Conservation (phyloP, 2,888 invertebrate genomes). For the Phyllotreta cruciferae region DNA sequence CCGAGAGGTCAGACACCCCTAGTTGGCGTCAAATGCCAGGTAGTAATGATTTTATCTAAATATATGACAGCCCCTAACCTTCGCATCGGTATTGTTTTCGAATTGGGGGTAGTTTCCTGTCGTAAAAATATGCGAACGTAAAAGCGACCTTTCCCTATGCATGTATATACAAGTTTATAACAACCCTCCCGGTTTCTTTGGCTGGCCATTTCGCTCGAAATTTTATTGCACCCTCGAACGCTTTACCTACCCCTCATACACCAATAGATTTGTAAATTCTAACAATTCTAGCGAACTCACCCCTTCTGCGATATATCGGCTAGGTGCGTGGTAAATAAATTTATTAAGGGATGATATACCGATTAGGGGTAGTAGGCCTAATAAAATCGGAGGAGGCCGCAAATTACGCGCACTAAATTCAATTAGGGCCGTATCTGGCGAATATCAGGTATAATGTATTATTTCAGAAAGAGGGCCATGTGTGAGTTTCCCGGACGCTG, state of each 20-base stretch:
- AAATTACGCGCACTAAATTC: constrained; percentile 59
- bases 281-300: not conserved
- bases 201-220: too few relatives aligned
- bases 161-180: too few relatives aligned
- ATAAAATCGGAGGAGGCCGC: constrained; percentile 56
- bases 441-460: constrained; percentile 59
- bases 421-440: constrained; percentile 59
- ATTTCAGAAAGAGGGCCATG: too few relatives aligned
- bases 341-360: constrained; percentile 48
- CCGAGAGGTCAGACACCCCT: constrained; percentile 31
- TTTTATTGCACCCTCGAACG: not conserved
- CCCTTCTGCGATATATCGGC: constrained; percentile 19
- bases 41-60: constrained; percentile 40
- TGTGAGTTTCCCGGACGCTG: too few relatives aligned
- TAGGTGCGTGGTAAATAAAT: constrained; percentile 45
- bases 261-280: not conserved
- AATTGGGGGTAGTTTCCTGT: constrained; percentile 40
- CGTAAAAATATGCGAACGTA: constrained; percentile 41
- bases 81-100: constrained; percentile 40
- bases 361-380: constrained; percentile 38
- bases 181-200: too few relatives aligned
- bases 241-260: not conserved
- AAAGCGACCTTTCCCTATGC: constrained; percentile 20
- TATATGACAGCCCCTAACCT: constrained; percentile 38
- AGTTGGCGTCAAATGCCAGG: constrained; percentile 39